Percentiles rank a stretch among this genome's conserved stretches.
Evolutionary conservation across 2,888 invertebrate genomes (phyloP).

Genomic region (Ptychoptera albimana): DNA sequence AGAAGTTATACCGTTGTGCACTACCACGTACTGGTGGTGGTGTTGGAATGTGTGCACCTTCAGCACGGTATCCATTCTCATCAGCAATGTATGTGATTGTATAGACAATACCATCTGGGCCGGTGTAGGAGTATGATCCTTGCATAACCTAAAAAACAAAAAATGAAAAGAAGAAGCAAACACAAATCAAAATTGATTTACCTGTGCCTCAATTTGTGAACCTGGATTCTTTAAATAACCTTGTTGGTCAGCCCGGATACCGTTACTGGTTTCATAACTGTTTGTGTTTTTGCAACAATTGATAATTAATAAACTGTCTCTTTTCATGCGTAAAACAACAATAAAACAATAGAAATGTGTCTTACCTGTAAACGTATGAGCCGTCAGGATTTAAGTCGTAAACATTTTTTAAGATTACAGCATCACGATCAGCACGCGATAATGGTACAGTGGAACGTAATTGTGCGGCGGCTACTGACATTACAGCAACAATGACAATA

Average conservation of each 20-base stretch:
- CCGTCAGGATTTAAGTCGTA: slow-evolving; percentile 35
- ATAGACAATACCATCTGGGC: slow-evolving; percentile 39
- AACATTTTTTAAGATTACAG: slow-evolving; percentile 33
- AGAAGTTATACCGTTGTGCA: slow-evolving; percentile 13
- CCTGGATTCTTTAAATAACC: slow-evolving; percentile 44
- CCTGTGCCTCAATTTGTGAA: slow-evolving; percentile 38
- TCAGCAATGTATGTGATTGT: slow-evolving; percentile 35
- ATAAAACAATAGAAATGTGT: slow-evolving; percentile 6
- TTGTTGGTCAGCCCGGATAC: slow-evolving; percentile 43
- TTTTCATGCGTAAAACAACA: neutral
- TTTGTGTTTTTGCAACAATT: too few relatives aligned
- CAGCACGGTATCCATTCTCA: slow-evolving; percentile 33
- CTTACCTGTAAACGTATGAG: slow-evolving; percentile 35
- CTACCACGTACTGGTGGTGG: slow-evolving; percentile 26
- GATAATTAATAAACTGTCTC: neutral
- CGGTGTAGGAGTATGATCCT: slow-evolving; percentile 40
- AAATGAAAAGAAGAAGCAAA: too few relatives aligned
- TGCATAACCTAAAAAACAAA: slow-evolving; percentile 37
- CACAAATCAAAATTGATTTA: too few relatives aligned
- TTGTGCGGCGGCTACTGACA: slow-evolving; percentile 22
- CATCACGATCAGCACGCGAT: slow-evolving; percentile 26
- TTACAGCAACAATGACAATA: slow-evolving; percentile 21
- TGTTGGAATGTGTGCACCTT: slow-evolving; percentile 33
- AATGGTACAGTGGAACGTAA: slow-evolving; percentile 20
- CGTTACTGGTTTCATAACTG: slow-evolving; percentile 50